phyloP scores from a whole-genome alignment of 2,797 vertebrate genomes.

The Macropodus opercularis region DNA sequence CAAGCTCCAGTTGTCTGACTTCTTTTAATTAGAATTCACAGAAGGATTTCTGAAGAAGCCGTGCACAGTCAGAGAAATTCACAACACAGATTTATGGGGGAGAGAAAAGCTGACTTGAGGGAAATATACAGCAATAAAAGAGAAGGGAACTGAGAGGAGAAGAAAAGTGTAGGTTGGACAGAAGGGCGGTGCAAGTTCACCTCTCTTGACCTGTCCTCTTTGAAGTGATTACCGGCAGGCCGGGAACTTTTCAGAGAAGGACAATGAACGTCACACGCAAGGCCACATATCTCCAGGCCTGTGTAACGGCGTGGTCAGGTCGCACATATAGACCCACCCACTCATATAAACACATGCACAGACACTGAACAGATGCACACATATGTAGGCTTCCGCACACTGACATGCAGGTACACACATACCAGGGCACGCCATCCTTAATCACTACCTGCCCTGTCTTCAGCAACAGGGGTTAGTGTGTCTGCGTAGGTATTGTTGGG shows the following conservation, averaged over 20 bases:
- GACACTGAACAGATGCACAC: conserved; percentile 31
- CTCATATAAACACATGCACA: conserved; percentile 30
- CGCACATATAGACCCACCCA: conserved; percentile 52
- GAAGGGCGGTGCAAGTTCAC: conserved; percentile 69
- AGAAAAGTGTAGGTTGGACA: conserved; percentile 60
- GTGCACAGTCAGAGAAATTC: conserved; percentile 20
- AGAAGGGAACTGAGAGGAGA: conserved; percentile 47
- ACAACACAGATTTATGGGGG: conserved; percentile 15
- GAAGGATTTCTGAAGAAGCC: conserved; percentile 14
- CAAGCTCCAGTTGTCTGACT: neutral
- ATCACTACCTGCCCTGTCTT: conserved; percentile 61
- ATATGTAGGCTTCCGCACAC: conserved; percentile 28
- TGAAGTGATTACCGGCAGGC: conserved; percentile 76
- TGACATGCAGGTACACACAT: conserved; percentile 52
- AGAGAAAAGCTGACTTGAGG: conserved; percentile 13
- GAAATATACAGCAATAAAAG: conserved; percentile 47
- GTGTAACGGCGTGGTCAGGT: conserved; percentile 59
- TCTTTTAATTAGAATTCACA: no score
- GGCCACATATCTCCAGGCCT: conserved; percentile 71
- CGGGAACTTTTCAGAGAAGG: conserved; percentile 64
- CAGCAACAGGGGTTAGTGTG: conserved; percentile 47
- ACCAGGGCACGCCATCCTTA: conserved; percentile 49
- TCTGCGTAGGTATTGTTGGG: conserved; percentile 49
- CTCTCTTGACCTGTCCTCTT: conserved; percentile 76
- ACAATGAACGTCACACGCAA: conserved; percentile 73